These are phyloP conservation scores for Crepidodera aurea DNA, from an alignment of 2,888 invertebrate species.

Conservation along the genomic window DNA sequence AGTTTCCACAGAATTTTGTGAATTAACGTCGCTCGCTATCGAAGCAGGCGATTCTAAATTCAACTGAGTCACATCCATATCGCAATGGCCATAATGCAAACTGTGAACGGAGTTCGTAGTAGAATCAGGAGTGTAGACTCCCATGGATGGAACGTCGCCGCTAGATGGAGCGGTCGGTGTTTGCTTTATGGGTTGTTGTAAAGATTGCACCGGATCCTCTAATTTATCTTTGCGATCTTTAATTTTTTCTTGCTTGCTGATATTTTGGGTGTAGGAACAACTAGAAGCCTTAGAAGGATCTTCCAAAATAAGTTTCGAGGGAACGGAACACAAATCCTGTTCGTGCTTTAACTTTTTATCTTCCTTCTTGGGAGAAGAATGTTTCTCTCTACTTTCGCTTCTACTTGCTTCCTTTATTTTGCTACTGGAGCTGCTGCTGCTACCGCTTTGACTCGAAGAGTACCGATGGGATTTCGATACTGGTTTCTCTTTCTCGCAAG, in stretches of 20 bases:
- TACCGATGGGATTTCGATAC: conserved; percentile 54
- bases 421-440: conserved; percentile 38
- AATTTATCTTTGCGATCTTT: conserved; percentile 42
- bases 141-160: conserved; percentile 79
- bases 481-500: conserved; percentile 55
- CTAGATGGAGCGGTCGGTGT: conserved; percentile 56
- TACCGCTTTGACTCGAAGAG: conserved; percentile 40
- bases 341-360: conserved; percentile 45
- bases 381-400: conserved; percentile 44
- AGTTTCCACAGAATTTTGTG: conserved; percentile 74
- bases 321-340: conserved; percentile 35
- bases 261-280: conserved; percentile 35
- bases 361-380: conserved; percentile 50
- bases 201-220: conserved; percentile 36
- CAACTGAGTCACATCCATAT: conserved; percentile 83
- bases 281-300: conserved; percentile 29
- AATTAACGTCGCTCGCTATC: conserved; percentile 85
- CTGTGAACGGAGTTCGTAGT: conserved; percentile 83
- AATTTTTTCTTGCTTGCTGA: conserved; percentile 29
- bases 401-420: conserved; percentile 36
- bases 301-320: conserved; percentile 35
- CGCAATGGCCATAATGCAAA: conserved; percentile 78
- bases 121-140: conserved; percentile 86
- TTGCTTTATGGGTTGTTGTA: conserved; percentile 32
- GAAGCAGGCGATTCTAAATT: conserved; percentile 90